Evolutionary conservation across 2,888 invertebrate genomes (phyloP), one percentile per base, ranked within the genome.

Genomic region (Gonocerus acuteangulatus): DNA sequence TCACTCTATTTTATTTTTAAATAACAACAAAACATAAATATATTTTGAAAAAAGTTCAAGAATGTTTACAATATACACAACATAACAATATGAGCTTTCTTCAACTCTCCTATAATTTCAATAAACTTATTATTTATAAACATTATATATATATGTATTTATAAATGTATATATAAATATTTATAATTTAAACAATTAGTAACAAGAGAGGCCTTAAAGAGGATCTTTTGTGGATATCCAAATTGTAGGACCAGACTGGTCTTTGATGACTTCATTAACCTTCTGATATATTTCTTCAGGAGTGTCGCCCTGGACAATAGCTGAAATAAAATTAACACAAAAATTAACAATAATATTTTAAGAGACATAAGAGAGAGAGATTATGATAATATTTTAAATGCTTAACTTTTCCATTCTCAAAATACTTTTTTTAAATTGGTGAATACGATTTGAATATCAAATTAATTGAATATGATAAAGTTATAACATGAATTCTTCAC

Each of bases 211-310:
- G 54, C 44, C 39, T 88, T 87, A 92, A 83, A 92, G 88, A 77
- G 89, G 88, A 78, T 96, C 95, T 74, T 95, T 93, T 67, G 93
- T 88, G 70, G 95, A 93, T 71, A 96, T 92, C 97, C 97, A 97
- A 76, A 96, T 95, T 71, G 82, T 85, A 73, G 95, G 93, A 68
- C 95, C 95, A 70, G 94, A 91, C 79, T 97, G 95, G 72, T 92
- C 90, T 71, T 84, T 83, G 74, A 97, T 95, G 71, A 95, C 90
- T 73, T 91, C 88, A 77, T 96, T 95, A 69, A 94, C 92, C 77
- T 89, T 89, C 69, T 84, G 82, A 80, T 97, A 95, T 72, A 99
- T 90, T 76, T 99, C 97, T 76, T 95, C 95, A 39, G 95, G 93
- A 59, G 96, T 95, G 76, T 97, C 95, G 66, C 95, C 96, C 75